Evolutionary conservation across 2,888 invertebrate genomes (phyloP), one percentile per base, ranked within the genome.

Genomic region (Coelogynopora nodosa): DNA sequence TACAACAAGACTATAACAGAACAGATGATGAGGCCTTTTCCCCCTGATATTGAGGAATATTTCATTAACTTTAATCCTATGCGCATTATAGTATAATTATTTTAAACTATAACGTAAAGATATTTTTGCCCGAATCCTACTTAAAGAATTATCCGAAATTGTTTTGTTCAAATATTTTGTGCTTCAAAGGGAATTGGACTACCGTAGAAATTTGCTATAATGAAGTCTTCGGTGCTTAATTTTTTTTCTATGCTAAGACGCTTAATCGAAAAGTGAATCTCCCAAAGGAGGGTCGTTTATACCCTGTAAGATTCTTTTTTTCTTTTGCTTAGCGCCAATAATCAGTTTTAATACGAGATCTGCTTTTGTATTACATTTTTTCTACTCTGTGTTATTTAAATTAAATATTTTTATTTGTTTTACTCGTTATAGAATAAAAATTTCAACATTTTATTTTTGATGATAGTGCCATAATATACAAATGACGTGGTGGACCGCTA

Each of bases 161-260:
- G 74, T 74, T 74, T 74, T 74, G 74, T 74, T 74, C 74, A 74
- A 74, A 74, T 74, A n/a, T 26, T 74, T 74, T 74, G 2, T 74
- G 5, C 74, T 74, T 74, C 74, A 74, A 74, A 74, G 74, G 74
- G 23, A 2, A 74, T n/a, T n/a, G 74, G 27, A 13, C 74, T 26
- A 49, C 49, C 18, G 49, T 49, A 10, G 49, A 49, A 18, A n/a
- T 49, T 18, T 49, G 5, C 49, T 18, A 49, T 49, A 49, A 49
- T 49, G 5, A 49, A 49, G 49, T 18, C 18, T 49, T 49, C 49
- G 5, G 49, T 49, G 49, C 49, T 49, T 49, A 49, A 18, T 49
- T 49, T 49, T 49, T 49, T 49, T 49, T 49, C 49, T 49, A 49
- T 49, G 18, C 49, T 49, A 49, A 49, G 49, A 49, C 49, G 49